Percentiles rank a stretch among this genome's conserved stretches.
phyloP scores from a whole-genome alignment of 1,140 invertebrate species.

The Drosophila arizonae region DNA sequence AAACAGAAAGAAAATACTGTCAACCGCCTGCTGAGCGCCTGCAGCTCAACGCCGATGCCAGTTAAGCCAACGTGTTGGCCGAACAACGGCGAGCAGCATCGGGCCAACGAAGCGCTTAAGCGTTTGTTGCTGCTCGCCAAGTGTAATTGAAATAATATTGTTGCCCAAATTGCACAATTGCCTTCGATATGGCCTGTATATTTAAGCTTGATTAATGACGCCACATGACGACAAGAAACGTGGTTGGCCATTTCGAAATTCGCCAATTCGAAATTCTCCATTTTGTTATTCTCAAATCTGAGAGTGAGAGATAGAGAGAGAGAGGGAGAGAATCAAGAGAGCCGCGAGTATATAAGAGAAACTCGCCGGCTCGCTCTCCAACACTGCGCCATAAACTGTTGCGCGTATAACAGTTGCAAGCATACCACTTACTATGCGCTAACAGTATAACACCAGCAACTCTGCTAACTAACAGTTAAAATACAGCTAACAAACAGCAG shows the following conservation, averaged over 20 bases:
- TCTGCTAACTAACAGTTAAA: background rate
- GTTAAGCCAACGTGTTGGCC: constrained; percentile 48
- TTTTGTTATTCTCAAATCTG: constrained; percentile 13
- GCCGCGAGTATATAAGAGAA: constrained; percentile 25
- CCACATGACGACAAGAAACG: constrained; percentile 32
- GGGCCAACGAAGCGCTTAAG: constrained; percentile 1
- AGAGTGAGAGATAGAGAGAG: constrained; percentile 10
- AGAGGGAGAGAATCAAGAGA: constrained; percentile 18
- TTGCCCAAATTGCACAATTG: constrained; percentile 61
- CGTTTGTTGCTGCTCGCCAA: constrained; percentile 2
- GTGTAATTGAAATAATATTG: constrained; percentile 61
- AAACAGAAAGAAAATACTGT: background rate
- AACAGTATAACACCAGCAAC: background rate
- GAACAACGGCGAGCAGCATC: background rate
- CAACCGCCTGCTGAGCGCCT: constrained; percentile 33
- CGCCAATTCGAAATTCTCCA: constrained; percentile 11
- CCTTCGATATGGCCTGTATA: constrained; percentile 51
- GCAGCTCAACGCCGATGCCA: constrained; percentile 11
- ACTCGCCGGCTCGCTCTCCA: background rate
- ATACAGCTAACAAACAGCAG: background rate
- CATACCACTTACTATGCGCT: background rate
- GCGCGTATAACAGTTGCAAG: constrained; percentile 33
- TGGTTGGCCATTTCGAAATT: constrained; percentile 23
- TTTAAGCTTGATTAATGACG: constrained; percentile 54
- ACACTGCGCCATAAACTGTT: constrained; percentile 23